phyloP scores from a whole-genome alignment of 2,797 vertebrate species.

The Mastacembelus armatus region DNA sequence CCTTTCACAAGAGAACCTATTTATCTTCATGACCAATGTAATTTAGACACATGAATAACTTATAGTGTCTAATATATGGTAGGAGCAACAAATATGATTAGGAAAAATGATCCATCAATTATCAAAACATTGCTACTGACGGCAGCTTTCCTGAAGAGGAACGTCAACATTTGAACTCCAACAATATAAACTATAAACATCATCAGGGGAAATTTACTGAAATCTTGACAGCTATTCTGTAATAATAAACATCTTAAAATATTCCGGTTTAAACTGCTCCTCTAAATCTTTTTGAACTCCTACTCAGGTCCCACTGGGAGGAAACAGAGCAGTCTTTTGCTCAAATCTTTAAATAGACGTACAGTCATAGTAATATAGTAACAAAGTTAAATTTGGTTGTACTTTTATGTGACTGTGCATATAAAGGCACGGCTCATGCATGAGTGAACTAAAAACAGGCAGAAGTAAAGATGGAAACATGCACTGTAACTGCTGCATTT shows the following conservation, averaged over 20 bases:
- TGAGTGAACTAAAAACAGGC: not conserved
- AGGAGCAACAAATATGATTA: slow-evolving; percentile 3
- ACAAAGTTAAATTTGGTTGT: not conserved
- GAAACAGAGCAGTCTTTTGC: slow-evolving; percentile 59
- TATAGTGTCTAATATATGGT: slow-evolving; percentile 7
- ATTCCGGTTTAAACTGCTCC: slow-evolving; percentile 36
- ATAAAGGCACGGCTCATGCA: not conserved
- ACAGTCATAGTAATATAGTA: slow-evolving; percentile 7
- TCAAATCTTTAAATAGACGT: slow-evolving; percentile 32
- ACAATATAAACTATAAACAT: slow-evolving; percentile 26
- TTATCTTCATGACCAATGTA: not conserved
- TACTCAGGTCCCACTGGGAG: slow-evolving; percentile 58
- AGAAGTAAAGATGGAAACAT: not conserved
- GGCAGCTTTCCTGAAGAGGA: not conserved
- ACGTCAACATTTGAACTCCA: not conserved
- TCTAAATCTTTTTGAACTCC: slow-evolving; percentile 63
- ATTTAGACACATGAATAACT: slow-evolving; percentile 15
- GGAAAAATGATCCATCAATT: not conserved
- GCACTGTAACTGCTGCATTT: not conserved
- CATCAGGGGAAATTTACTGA: slow-evolving; percentile 43
- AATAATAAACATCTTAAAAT: slow-evolving; percentile 68
- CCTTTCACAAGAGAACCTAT: too few relatives aligned
- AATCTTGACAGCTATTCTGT: slow-evolving; percentile 46
- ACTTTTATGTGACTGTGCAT: slow-evolving; percentile 1
- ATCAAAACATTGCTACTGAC: not conserved